Evolutionary conservation across 2,113 vertebrate species (phyloP).

Genomic region (Thunnus thynnus): DNA sequence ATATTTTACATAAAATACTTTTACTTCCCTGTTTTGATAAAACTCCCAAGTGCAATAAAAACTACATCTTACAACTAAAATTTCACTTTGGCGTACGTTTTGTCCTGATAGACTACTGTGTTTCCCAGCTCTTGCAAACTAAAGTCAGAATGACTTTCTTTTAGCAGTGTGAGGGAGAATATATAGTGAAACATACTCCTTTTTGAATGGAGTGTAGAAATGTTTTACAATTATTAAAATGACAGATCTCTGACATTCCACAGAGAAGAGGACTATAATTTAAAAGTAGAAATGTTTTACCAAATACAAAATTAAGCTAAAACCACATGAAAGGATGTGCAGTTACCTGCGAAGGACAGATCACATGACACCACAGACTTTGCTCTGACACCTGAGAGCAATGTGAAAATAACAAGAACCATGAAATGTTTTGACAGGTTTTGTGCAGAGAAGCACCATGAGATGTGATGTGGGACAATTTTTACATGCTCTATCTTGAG

Average conservation of each 20-base stretch:
- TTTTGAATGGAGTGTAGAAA: neutral
- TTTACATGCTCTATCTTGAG: constrained; percentile 8
- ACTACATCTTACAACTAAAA: constrained; percentile 6
- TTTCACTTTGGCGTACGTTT: constrained; percentile 27
- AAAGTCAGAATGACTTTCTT: neutral
- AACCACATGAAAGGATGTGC: neutral
- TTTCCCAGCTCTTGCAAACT: neutral
- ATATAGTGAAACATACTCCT: neutral
- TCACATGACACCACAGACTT: neutral
- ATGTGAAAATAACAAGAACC: neutral
- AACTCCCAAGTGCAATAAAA: constrained; percentile 18
- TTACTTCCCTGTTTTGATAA: constrained; percentile 6
- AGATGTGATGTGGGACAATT: constrained; percentile 4
- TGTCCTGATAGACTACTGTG: neutral
- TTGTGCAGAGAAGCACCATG: neutral
- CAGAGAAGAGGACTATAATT: neutral
- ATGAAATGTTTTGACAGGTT: neutral
- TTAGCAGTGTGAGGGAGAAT: neutral
- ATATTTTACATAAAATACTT: constrained; percentile 26
- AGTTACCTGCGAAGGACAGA: neutral
- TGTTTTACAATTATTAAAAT: neutral
- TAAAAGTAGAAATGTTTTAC: neutral
- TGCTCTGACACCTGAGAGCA: constrained; percentile 22
- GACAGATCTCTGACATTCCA: neutral
- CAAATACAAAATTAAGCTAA: neutral